Percentiles rank a stretch among this genome's conserved stretches.
Conservation (phyloP, 2,797 vertebrate species). For the Melanotaenia parkinsoni region DNA sequence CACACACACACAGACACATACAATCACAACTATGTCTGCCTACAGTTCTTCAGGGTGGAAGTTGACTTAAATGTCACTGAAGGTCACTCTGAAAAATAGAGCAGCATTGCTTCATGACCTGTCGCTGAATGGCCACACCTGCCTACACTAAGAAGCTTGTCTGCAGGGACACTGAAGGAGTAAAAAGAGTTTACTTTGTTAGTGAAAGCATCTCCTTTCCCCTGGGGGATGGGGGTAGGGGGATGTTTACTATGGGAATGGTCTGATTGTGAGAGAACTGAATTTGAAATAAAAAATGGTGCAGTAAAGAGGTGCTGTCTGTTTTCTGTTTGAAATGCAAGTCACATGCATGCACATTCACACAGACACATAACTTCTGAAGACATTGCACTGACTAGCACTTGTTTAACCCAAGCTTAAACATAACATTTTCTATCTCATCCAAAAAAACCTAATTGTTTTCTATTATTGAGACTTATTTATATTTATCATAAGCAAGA, state of each 20-base stretch:
- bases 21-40: conserved; percentile 25
- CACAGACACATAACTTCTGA: conserved; percentile 8
- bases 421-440: not conserved
- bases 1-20: conserved; percentile 6
- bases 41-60: conserved; percentile 42
- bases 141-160: conserved; percentile 40
- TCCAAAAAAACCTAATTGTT: not conserved
- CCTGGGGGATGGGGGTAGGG: conserved; percentile 25
- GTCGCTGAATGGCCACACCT: conserved; percentile 52
- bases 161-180: conserved; percentile 30
- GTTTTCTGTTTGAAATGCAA: conserved; percentile 73
- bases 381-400: not conserved
- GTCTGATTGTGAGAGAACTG: conserved; percentile 51
- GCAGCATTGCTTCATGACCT: conserved; percentile 58
- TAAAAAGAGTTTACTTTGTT: conserved; percentile 52
- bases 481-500: not conserved
- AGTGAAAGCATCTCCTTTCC: conserved; percentile 31
- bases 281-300: conserved; percentile 58
- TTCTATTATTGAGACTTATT: not conserved
- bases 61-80: conserved; percentile 72
- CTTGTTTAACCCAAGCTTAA: not conserved
- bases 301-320: conserved; percentile 68
- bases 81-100: conserved; percentile 67
- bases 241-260: conserved; percentile 45
- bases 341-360: conserved; percentile 58